These are phyloP conservation scores for Drosophila vallismaia DNA, from an alignment of 2,888 invertebrate species.

Conservation along the genomic window DNA sequence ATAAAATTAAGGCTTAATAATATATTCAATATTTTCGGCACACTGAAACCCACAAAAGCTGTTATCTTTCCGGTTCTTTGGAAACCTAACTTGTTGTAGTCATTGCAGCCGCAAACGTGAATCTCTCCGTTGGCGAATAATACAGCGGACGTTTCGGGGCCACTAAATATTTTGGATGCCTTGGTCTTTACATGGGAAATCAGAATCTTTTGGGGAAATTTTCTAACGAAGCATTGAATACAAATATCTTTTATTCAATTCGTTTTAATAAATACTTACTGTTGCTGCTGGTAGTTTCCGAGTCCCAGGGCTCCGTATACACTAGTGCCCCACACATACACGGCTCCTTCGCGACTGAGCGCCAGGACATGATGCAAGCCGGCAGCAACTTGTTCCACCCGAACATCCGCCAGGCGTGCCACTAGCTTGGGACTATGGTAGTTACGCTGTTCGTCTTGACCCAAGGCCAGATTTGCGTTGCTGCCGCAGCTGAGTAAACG, in stretches of 20 bases:
- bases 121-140: constrained; percentile 86
- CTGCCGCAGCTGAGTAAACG: constrained; percentile 89
- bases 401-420: constrained; percentile 85
- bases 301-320: constrained; percentile 86
- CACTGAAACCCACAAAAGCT: constrained; percentile 70
- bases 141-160: constrained; percentile 87
- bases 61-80: constrained; percentile 79
- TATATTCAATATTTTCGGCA: neutral
- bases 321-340: constrained; percentile 89
- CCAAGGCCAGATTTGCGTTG: constrained; percentile 87
- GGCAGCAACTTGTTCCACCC: constrained; percentile 86
- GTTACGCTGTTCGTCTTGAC: constrained; percentile 86
- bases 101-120: constrained; percentile 87
- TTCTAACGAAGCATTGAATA: constrained; percentile 50
- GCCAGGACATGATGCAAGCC: constrained; percentile 88
- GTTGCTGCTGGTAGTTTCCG: constrained; percentile 77
- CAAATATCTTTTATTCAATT: neutral
- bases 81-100: constrained; percentile 87
- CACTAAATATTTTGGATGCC: constrained; percentile 86
- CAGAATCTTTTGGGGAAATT: constrained; percentile 78
- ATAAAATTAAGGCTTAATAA: neutral
- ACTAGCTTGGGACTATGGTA: constrained; percentile 86
- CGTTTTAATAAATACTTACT: constrained; percentile 60
- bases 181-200: constrained; percentile 84
- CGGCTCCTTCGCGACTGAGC: constrained; percentile 86